These are phyloP conservation scores for Macroglossus sobrinus DNA, from an alignment of 2,113 vertebrate species.

Conservation along the genomic window DNA sequence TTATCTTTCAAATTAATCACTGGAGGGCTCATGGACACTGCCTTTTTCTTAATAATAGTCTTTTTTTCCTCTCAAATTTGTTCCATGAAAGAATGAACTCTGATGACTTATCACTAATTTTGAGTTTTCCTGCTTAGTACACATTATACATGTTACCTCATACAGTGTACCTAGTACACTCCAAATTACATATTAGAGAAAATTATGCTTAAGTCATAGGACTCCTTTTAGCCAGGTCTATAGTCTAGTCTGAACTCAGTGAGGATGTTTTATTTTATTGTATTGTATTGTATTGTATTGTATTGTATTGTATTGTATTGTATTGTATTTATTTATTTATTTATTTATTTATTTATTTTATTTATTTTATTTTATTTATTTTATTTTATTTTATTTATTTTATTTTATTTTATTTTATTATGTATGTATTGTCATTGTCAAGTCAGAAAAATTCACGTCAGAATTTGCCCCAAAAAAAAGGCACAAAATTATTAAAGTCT, in stretches of 20 bases:
- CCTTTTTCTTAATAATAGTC: background rate
- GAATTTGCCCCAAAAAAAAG: background rate
- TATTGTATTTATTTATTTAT: background rate
- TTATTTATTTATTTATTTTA: too few relatives aligned
- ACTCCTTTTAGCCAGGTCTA: background rate
- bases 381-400: background rate
- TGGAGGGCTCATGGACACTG: background rate
- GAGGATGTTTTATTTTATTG: background rate
- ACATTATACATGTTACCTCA: background rate
- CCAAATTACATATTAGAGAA: background rate
- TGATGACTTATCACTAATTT: background rate
- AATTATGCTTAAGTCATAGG: background rate
- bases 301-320: background rate
- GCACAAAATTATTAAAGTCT: conserved; percentile 13
- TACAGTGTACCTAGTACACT: background rate
- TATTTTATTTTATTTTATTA: background rate
- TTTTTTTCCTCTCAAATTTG: background rate
- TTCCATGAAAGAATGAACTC: background rate
- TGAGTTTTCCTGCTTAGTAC: background rate
- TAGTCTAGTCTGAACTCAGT: background rate
- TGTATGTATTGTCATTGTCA: background rate
- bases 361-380: background rate
- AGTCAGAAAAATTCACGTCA: background rate
- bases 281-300: background rate
- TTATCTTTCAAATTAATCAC: background rate